Evolutionary conservation across 1,140 invertebrate species (phyloP).

Genomic region (Drosophila neocordata): DNA sequence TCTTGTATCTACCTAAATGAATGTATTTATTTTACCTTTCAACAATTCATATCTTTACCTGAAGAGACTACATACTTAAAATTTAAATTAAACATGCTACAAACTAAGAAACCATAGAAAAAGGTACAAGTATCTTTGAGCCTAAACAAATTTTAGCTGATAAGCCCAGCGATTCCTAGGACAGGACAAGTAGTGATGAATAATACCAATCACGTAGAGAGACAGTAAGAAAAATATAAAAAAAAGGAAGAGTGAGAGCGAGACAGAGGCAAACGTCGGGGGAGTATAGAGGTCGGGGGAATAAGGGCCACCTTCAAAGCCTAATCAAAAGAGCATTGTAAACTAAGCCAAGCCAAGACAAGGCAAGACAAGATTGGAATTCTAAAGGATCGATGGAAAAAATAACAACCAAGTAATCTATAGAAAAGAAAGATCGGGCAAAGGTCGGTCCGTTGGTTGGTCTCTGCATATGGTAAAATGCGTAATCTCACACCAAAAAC

Average conservation of each 20-base stretch:
- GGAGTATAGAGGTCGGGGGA: neutral
- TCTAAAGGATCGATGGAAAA: slow-evolving; percentile 63
- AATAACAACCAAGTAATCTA: slow-evolving; percentile 16
- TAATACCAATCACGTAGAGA: slow-evolving; percentile 81
- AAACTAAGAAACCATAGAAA: slow-evolving; percentile 27
- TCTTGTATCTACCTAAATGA: slow-evolving; percentile 50
- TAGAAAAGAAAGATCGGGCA: slow-evolving; percentile 36
- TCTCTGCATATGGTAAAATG: slow-evolving; percentile 55
- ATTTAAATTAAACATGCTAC: slow-evolving; percentile 74
- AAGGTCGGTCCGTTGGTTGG: slow-evolving; percentile 1
- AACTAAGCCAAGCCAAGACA: slow-evolving; percentile 74
- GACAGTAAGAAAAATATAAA: slow-evolving; percentile 9
- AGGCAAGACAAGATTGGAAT: slow-evolving; percentile 57
- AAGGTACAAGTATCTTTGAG: slow-evolving; percentile 28
- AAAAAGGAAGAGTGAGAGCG: neutral
- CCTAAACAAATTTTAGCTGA: slow-evolving; percentile 73
- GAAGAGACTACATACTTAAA: slow-evolving; percentile 71
- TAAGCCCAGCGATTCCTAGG: slow-evolving; percentile 54
- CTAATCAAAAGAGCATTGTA: slow-evolving; percentile 79
- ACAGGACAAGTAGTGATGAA: slow-evolving; percentile 78
- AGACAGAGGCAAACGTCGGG: neutral
- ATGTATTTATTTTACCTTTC: slow-evolving; percentile 61
- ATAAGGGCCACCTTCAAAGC: slow-evolving; percentile 51
- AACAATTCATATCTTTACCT: slow-evolving; percentile 17
- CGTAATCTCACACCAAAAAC: slow-evolving; percentile 70